Conservation (phyloP, 2,113 vertebrate species). For the Acanthochromis polyacanthus region DNA sequence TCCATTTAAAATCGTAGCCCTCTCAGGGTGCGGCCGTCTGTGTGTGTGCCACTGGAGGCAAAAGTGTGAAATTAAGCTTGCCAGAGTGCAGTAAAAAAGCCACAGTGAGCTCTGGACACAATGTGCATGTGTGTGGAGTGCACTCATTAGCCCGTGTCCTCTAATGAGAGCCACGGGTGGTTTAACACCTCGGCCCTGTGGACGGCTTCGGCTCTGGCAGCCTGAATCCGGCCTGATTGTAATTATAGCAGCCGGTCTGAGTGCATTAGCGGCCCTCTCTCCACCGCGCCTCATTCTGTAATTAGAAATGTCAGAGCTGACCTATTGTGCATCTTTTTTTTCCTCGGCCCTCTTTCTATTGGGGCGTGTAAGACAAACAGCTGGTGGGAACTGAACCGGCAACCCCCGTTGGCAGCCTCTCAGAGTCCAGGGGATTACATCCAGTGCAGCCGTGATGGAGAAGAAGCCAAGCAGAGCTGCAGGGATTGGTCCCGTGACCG, state of each 20-base stretch:
- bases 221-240: conserved; percentile 71
- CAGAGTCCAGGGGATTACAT: conserved; percentile 42
- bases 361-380: conserved; percentile 57
- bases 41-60: conserved; percentile 66
- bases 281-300: conserved; percentile 63
- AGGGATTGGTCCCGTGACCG: conserved; percentile 33
- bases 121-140: conserved; percentile 63
- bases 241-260: conserved; percentile 75
- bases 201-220: conserved; percentile 62
- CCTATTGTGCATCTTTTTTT: conserved; percentile 56
- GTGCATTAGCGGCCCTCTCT: conserved; percentile 54
- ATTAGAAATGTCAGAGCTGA: conserved; percentile 78
- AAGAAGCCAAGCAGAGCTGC: conserved; percentile 63
- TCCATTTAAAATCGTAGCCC: conserved; percentile 70
- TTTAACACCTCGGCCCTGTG: conserved; percentile 73
- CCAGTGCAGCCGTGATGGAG: conserved; percentile 52
- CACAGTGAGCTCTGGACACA: conserved; percentile 54
- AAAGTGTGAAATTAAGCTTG: conserved; percentile 77
- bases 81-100: conserved; percentile 70
- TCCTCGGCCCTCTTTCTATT: conserved; percentile 32
- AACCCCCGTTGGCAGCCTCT: conserved; percentile 56
- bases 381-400: conserved; percentile 67
- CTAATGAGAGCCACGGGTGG: conserved; percentile 79
- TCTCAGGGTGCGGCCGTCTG: conserved; percentile 40
- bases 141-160: conserved; percentile 75